Percentiles rank a stretch among this genome's conserved stretches.
Conservation (phyloP, 1,140 invertebrate species). For the Drosophila sp. region DNA sequence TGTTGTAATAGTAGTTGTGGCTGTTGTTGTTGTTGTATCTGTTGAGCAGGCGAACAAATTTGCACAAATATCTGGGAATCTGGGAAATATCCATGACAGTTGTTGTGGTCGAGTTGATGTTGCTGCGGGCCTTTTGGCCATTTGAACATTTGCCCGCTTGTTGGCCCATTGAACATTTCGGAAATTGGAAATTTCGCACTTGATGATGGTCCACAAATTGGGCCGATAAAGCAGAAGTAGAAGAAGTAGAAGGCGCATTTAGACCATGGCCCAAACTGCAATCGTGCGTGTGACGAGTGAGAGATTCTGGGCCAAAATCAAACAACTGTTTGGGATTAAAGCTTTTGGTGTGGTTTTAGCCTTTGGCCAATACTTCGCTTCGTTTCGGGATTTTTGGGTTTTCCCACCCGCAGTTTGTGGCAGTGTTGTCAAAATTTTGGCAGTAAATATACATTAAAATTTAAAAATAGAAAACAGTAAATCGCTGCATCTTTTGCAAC, state of each 20-base stretch:
- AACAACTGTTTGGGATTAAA: conserved; percentile 44
- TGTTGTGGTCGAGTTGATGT: conserved; percentile 33
- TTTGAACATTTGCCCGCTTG: conserved; percentile 61
- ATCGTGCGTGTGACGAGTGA: conserved; percentile 43
- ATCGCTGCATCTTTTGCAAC: too few relatives aligned
- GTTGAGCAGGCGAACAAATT: conserved; percentile 52
- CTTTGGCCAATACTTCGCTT: conserved; percentile 44
- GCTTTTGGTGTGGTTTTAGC: conserved; percentile 47
- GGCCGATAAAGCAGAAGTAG: conserved; percentile 73
- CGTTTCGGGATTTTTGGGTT: conserved; percentile 1
- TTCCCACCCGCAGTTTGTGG: conserved; percentile 30
- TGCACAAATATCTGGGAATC: conserved; percentile 52
- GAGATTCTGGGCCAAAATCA: conserved; percentile 44
- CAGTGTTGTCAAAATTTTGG: neutral
- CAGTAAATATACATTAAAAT: too few relatives aligned
- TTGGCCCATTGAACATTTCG: conserved; percentile 81
- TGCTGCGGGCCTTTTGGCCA: conserved; percentile 27
- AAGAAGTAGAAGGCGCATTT: conserved; percentile 55
- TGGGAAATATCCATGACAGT: conserved; percentile 54
- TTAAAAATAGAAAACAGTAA: too few relatives aligned
- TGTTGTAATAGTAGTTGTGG: neutral
- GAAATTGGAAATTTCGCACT: conserved; percentile 81
- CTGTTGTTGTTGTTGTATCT: conserved; percentile 16
- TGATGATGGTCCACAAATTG: conserved; percentile 77
- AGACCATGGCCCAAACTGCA: conserved; percentile 31